These are phyloP conservation scores for Pemphredon lugubris DNA, from an alignment of 2,888 invertebrate species.

Conservation along the genomic window DNA sequence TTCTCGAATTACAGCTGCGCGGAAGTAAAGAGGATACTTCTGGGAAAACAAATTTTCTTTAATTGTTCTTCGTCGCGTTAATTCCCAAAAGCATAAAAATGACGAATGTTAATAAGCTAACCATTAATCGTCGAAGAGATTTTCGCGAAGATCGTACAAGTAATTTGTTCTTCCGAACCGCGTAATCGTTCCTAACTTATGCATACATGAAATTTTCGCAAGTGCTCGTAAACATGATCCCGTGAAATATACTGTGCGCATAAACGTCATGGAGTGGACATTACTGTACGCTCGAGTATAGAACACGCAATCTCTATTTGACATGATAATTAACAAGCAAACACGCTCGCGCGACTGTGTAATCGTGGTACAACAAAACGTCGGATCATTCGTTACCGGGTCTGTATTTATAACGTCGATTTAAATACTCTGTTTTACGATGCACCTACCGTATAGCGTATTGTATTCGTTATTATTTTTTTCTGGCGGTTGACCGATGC, in stretches of 20 bases:
- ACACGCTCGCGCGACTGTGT: not conserved
- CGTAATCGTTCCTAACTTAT: not conserved
- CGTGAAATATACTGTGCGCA: too few relatives aligned
- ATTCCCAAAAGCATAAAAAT: too few relatives aligned
- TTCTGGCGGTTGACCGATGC: constrained; percentile 78
- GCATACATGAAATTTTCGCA: not conserved
- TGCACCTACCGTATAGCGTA: constrained; percentile 73
- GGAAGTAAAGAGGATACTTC: too few relatives aligned
- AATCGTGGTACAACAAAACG: not conserved
- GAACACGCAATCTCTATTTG: constrained; percentile 6
- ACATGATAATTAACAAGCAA: constrained; percentile 12
- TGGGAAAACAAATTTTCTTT: too few relatives aligned
- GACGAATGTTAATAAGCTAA: not conserved
- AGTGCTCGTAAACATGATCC: not conserved
- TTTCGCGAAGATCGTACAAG: not conserved
- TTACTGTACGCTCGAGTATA: too few relatives aligned
- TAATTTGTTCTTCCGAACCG: not conserved
- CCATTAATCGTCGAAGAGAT: not conserved
- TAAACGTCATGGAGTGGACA: not conserved
- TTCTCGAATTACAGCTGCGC: too few relatives aligned
- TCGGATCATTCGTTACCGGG: not conserved
- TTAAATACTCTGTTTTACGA: not conserved
- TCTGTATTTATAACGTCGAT: not conserved
- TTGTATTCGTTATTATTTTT: constrained; percentile 69
- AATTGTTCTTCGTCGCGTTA: too few relatives aligned